Percentiles rank a stretch among this genome's conserved stretches.
Conservation (phyloP, 2,113 vertebrate genomes). For the Microcebus tavaratra region DNA sequence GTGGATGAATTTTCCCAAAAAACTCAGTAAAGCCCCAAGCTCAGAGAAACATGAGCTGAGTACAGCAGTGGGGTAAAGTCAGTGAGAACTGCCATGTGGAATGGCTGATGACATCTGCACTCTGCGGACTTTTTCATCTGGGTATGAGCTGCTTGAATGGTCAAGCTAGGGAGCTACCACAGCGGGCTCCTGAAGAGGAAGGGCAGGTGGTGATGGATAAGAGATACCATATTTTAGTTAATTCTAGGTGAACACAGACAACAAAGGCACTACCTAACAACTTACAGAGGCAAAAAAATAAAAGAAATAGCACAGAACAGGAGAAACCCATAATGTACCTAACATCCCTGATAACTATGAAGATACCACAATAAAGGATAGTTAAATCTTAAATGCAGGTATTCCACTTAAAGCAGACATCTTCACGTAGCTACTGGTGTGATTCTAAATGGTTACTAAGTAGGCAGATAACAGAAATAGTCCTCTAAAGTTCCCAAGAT, state of each 20-base stretch:
- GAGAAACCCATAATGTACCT: not conserved
- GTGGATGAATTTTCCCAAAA: not conserved
- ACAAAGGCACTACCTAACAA: not conserved
- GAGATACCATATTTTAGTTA: not conserved
- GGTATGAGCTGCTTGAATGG: not conserved
- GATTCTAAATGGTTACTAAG: not conserved
- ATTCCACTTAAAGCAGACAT: not conserved
- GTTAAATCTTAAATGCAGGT: conserved; percentile 1
- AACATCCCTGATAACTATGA: not conserved
- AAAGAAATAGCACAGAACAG: not conserved
- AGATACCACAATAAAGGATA: not conserved
- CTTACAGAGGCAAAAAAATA: not conserved
- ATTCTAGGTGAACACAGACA: not conserved
- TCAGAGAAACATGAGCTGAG: not conserved
- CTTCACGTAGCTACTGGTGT: not conserved
- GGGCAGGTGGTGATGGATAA: not conserved
- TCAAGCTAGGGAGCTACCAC: not conserved
- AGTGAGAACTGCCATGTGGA: not conserved
- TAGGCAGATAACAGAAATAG: not conserved
- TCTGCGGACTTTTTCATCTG: not conserved
- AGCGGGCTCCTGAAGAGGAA: not conserved
- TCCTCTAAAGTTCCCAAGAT: not conserved
- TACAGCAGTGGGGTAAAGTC: not conserved
- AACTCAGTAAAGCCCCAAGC: not conserved
- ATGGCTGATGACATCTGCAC: not conserved